Percentiles rank a stretch among this genome's conserved stretches.
These are phyloP conservation scores for Drosophila melanosoma DNA, from an alignment of 2,888 invertebrate species.

Conservation along the genomic window DNA sequence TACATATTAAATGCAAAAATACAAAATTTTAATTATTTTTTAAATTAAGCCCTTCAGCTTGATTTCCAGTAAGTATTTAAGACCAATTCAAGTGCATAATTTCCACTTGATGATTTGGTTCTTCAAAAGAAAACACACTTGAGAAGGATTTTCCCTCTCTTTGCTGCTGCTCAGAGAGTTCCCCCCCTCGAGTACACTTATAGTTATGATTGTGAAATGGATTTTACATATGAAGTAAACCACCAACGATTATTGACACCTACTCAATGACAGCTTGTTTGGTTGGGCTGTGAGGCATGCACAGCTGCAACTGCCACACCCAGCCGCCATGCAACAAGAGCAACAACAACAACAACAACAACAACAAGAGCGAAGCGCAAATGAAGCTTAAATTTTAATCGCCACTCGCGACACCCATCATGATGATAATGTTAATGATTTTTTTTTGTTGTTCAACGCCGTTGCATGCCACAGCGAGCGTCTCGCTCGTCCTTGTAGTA, in stretches of 20 bases:
- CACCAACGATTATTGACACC: constrained; percentile 64
- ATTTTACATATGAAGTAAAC: constrained; percentile 20
- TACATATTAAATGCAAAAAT: background rate
- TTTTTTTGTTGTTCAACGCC: constrained; percentile 59
- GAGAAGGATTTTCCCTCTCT: background rate
- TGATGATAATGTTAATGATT: constrained; percentile 79
- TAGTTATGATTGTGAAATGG: constrained; percentile 1
- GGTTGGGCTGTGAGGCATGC: constrained; percentile 34
- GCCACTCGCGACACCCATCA: constrained; percentile 65
- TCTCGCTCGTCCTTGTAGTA: constrained; percentile 38
- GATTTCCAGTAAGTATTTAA: background rate
- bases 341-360: constrained; percentile 40
- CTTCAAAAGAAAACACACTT: background rate
- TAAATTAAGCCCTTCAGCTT: background rate
- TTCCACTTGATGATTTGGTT: background rate
- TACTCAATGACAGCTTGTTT: constrained; percentile 60
- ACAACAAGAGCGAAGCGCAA: constrained; percentile 45
- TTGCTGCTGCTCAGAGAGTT: background rate
- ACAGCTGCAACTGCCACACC: constrained; percentile 28
- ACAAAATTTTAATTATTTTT: background rate
- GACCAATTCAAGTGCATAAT: background rate
- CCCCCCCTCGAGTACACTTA: background rate
- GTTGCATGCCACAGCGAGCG: constrained; percentile 19
- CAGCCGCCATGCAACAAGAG: constrained; percentile 9
- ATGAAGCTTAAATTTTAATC: constrained; percentile 80